Evolutionary conservation across 2,113 vertebrate species (phyloP).

Genomic region (Heloderma charlesbogerti): DNA sequence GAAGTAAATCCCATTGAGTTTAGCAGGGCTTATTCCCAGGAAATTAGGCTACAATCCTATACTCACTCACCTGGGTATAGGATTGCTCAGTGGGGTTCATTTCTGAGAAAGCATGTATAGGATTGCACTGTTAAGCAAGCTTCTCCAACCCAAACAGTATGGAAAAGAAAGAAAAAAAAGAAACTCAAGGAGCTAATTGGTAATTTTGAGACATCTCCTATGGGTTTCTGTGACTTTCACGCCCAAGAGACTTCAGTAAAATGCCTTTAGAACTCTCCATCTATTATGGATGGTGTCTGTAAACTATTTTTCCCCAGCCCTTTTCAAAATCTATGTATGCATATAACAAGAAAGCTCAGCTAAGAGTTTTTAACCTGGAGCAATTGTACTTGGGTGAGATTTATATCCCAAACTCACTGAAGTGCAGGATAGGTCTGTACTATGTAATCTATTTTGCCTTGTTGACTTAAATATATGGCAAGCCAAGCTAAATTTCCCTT

Average conservation of each 20-base stretch:
- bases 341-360: neutral
- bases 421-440: neutral
- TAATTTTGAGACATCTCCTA: slow-evolving; percentile 37
- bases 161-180: neutral
- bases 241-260: slow-evolving; percentile 28
- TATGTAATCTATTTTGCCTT: slow-evolving; percentile 31
- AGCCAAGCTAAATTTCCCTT: slow-evolving; percentile 35
- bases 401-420: neutral
- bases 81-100: too few relatives aligned
- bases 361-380: neutral
- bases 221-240: slow-evolving; percentile 33
- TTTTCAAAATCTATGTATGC: neutral
- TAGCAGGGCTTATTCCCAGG: too few relatives aligned
- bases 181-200: slow-evolving; percentile 3
- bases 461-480: slow-evolving; percentile 28
- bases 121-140: neutral
- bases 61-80: too few relatives aligned
- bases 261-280: neutral
- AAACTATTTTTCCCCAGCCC: neutral
- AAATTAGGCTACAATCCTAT: too few relatives aligned
- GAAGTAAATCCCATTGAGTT: neutral
- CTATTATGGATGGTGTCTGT: accelerated
- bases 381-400: neutral
- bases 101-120: too few relatives aligned
- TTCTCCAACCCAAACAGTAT: neutral